Percentiles rank a stretch among this genome's conserved stretches.
These are phyloP conservation scores for Baronia brevicornis DNA, from an alignment of 2,888 invertebrate genomes.

Conservation along the genomic window DNA sequence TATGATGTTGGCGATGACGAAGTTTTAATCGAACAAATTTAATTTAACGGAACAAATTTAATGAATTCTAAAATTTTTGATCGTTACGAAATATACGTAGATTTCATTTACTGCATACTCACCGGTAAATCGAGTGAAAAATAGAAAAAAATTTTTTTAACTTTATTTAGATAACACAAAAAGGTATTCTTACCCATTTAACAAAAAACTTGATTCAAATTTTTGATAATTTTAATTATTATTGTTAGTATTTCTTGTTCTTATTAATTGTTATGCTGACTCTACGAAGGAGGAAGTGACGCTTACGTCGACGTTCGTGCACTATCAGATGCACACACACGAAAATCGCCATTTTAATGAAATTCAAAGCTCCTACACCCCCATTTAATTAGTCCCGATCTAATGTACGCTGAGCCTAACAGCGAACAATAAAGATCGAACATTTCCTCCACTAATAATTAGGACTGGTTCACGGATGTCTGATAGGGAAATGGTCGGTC, in stretches of 20 bases:
- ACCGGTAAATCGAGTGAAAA: too few species aligned
- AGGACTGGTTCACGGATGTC: conserved; percentile 48
- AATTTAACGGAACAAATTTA: too few species aligned
- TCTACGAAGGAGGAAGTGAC: conserved; percentile 32
- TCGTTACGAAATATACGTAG: too few species aligned
- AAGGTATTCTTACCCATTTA: too few species aligned
- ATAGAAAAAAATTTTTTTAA: too few species aligned
- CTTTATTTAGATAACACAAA: too few species aligned
- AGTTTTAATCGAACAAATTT: too few species aligned
- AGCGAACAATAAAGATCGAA: conserved; percentile 69
- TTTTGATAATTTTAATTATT: neutral
- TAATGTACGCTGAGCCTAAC: conserved; percentile 36
- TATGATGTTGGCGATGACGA: too few species aligned
- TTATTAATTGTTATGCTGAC: conserved; percentile 16
- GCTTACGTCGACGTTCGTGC: conserved; percentile 17
- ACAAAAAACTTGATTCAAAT: too few species aligned
- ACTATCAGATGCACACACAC: conserved; percentile 67
- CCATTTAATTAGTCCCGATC: conserved; percentile 67
- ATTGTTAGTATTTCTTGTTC: conserved; percentile 1
- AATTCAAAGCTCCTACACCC: conserved; percentile 29
- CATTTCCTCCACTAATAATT: conserved; percentile 62
- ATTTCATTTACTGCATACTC: too few species aligned
- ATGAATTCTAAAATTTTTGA: too few species aligned
- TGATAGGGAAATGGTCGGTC: conserved; percentile 49
- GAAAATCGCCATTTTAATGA: conserved; percentile 66